Conservation (phyloP, 1,140 invertebrate species). For the Drosophila murphyi region DNA sequence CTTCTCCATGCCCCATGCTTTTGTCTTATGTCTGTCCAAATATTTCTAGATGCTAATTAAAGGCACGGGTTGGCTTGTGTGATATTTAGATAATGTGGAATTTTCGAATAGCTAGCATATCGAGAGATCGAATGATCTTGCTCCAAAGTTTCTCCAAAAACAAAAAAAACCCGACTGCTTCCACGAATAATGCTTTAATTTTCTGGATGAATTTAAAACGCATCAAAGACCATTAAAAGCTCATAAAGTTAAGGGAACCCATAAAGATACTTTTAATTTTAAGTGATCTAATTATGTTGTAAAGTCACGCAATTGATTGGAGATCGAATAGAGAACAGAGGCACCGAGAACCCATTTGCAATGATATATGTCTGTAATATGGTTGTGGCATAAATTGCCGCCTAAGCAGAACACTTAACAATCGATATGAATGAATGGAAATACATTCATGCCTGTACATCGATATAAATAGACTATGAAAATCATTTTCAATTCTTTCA, state of each 20-base stretch:
- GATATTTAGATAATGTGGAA: conserved; percentile 11
- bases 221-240: conserved; percentile 74
- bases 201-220: conserved; percentile 55
- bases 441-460: too few relatives aligned
- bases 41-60: conserved; percentile 79
- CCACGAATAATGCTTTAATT: conserved; percentile 3
- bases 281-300: conserved; percentile 65
- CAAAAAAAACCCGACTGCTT: not conserved
- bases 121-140: not conserved
- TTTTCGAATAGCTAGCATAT: not conserved
- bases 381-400: conserved; percentile 18
- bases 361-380: conserved; percentile 14
- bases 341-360: not conserved
- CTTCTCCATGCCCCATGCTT: conserved; percentile 3
- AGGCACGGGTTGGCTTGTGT: conserved; percentile 71
- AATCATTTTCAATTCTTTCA: conserved; percentile 24
- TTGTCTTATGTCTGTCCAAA: conserved; percentile 72
- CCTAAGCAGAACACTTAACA: conserved; percentile 40
- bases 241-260: conserved; percentile 45
- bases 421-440: conserved; percentile 43
- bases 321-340: not conserved
- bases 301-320: conserved; percentile 59
- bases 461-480: not conserved
- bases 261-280: not conserved
- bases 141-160: too few relatives aligned